Base-by-base conservation (phyloP, 2,113 vertebrate species). In the Phylloscopus whistleri region DNA sequence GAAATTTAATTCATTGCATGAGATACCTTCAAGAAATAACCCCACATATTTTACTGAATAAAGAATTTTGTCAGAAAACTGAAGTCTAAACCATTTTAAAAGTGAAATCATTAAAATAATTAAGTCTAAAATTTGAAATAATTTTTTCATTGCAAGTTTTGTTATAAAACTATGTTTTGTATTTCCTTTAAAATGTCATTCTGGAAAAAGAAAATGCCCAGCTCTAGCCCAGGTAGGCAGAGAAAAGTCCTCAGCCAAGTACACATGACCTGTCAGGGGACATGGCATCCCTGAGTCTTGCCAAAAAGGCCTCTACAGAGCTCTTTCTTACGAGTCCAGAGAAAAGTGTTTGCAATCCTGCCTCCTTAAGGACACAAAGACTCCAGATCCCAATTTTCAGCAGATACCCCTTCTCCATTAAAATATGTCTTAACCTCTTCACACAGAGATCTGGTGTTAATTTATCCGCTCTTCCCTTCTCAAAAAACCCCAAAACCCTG, bases 401-500 rank as follows among this genome's bases (percentile, higher is more conserved):
- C n/a, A 77, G 16, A 13, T 12, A 81, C 8, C 4, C 46, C 62
- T 81, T 77, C 55, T 81, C 23, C 30, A 13, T 59, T 63, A 67
- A 83, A n/a, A 18, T 21, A 27, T 9, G 8, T 53, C 28, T 26
- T 68, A 53, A 51, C n/a, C 12, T 70, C 46, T 39, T 51, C 59
- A 37, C 11, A 59, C 28, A 51, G 28, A 87, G 13, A 13, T 18
- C 37, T 43, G 8, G 18, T 59, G 39, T 39, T 78, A 94, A 89
- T 51, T 67, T 58, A 53, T 67, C 60, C 20, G 33, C 22, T 67
- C 67, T 60, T 22, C 30, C 31, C 13, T 26, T 62, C 44, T 88
- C n/a, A 46, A 39, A n/a, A 16, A 13, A 0, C 5, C 15, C 20
- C 19, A 11, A 66, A 35, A 51, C 0, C 17, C 31, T 41, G 2